Base-by-base conservation (phyloP, 2,888 invertebrate species). In the Spilarctia lutea region DNA sequence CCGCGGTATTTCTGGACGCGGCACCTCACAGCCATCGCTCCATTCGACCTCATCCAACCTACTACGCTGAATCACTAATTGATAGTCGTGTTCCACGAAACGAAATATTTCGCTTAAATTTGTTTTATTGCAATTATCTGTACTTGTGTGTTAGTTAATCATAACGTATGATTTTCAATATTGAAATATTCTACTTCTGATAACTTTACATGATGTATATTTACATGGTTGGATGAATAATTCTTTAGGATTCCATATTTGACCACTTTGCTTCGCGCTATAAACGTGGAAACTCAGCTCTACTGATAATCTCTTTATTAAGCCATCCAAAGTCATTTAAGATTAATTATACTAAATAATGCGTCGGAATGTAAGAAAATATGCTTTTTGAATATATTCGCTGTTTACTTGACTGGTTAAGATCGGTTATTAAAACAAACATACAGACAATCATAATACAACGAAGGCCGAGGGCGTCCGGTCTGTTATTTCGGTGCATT, bases 1-100 rank as follows among this genome's bases (percentile, higher is more conserved):
- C 90, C 92, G 94, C 83, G 91, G 90, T 94, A 94, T 95, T 94
- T 94, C 90, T 89, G 94, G 93, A 94, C 90, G 87, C 91, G 90
- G 91, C 91, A 91, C 88, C 89, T 87, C 86, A 86, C 84, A 86
- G 84, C 82, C 87, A 82, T 75, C 86, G 81, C 85, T 86, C 82
- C 80, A 77, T 83, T 81, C 89, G 87, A 88, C 90, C 89, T 90
- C 90, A 88, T 86, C 87, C 88, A 85, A 84, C 85, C 84, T 85
- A 88, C 82, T 81, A 82, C 86, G 87, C 89, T 90, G 93, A 91
- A 91, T 92, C 89, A 91, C 88, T 91, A 91, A 92, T 92, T 93
- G 90, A 93, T 93, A 89, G 90, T 88, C 88, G 89, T 88, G 88
- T 90, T 90, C 87, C 86, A 87, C 85, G 86, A 88, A 92, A 89